Evolutionary conservation across 1,140 invertebrate species (phyloP).

Genomic region (Chelonus insularis): DNA sequence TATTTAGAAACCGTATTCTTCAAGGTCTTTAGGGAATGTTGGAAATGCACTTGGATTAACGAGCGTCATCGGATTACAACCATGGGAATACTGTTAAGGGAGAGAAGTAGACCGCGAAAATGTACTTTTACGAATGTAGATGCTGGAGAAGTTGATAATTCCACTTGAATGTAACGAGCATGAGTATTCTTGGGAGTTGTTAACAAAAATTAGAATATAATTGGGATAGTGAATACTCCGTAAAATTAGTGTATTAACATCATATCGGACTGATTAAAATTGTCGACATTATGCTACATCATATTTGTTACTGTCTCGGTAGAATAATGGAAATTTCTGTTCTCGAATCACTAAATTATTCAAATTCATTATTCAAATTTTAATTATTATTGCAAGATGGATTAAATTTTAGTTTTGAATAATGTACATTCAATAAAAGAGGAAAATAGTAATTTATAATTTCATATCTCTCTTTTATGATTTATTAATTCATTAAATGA

Average conservation of each 20-base stretch:
- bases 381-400: no score
- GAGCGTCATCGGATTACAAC: slow-evolving; percentile 18
- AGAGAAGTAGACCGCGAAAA: background rate
- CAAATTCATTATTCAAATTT: no score
- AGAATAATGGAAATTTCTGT: no score
- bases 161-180: background rate
- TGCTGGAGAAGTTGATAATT: slow-evolving; percentile 2
- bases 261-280: background rate
- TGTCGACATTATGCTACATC: background rate
- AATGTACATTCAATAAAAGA: no score
- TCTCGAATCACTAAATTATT: no score
- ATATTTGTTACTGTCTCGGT: no score
- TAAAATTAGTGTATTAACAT: background rate
- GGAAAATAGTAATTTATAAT: background rate
- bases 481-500: background rate
- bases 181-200: background rate
- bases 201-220: background rate
- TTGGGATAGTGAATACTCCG: background rate
- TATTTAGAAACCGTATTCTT: background rate
- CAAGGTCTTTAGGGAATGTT: slow-evolving; percentile 6
- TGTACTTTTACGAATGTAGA: background rate
- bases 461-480: background rate
- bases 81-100: background rate
- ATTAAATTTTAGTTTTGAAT: no score
- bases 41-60: slow-evolving; percentile 22